Evolutionary conservation across 37 sponge, comb jelly and placozoan species (phyloP).

Genomic region (Crambe crambe): DNA sequence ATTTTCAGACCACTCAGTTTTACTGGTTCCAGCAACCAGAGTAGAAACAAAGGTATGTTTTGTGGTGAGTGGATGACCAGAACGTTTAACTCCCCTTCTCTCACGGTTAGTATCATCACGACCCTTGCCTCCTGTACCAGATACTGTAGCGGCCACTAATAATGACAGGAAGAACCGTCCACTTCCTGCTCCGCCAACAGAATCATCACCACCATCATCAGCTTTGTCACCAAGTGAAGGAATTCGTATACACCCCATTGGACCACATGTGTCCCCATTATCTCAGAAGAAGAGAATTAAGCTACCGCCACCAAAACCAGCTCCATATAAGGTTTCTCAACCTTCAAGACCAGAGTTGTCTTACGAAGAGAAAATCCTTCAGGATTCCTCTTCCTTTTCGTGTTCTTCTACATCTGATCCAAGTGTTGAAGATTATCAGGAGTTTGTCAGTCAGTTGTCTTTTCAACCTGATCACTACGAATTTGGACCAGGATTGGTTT

Average conservation of each 20-base stretch:
- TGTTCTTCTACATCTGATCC: not conserved
- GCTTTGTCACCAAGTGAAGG: too few species aligned
- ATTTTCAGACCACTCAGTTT: constrained; percentile 38
- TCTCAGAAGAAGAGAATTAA: not conserved
- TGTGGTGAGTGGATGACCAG: not conserved
- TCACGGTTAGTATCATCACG: not conserved
- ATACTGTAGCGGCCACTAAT: not conserved
- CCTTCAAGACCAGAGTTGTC: not conserved
- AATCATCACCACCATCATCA: too few species aligned
- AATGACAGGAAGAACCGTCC: not conserved
- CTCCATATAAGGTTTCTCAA: constrained; percentile 9
- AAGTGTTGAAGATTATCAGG: not conserved
- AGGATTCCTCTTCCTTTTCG: not conserved
- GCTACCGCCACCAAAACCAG: constrained; percentile 5
- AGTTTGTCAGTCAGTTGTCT: not conserved
- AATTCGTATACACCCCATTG: not conserved
- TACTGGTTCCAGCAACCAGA: not conserved
- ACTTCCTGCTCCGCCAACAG: constrained; percentile 3
- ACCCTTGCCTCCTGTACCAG: constrained; percentile 32
- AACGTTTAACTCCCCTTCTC: not conserved
- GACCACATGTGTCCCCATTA: not conserved
- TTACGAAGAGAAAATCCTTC: not conserved
- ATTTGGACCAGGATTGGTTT: not conserved
- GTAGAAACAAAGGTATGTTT: not conserved
- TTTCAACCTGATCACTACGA: not conserved